Conservation (phyloP, 2,113 vertebrate species). For the Forbesichthys agassizii region DNA sequence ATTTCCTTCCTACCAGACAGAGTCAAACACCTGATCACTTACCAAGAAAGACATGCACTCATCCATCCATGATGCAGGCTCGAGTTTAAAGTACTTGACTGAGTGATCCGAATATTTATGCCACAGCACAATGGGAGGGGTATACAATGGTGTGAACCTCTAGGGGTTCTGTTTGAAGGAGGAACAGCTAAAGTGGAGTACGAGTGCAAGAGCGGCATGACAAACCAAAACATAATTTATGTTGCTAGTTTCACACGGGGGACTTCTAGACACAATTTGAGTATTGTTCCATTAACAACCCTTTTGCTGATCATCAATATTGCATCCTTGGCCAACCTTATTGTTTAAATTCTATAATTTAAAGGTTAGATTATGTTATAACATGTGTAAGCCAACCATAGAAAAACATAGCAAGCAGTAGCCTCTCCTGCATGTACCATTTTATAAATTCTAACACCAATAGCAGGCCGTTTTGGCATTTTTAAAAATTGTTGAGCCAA, state of each 20-base stretch:
- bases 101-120: too few relatives aligned
- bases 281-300: too few relatives aligned
- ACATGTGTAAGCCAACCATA: not conserved
- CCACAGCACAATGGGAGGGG: too few relatives aligned
- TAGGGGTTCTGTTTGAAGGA: too few relatives aligned
- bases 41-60: constrained; percentile 65
- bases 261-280: too few relatives aligned
- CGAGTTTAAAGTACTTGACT: constrained; percentile 3
- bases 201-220: too few relatives aligned
- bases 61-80: constrained; percentile 61
- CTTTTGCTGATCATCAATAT: constrained; percentile 45
- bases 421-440: constrained; percentile 32
- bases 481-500: constrained; percentile 58
- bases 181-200: too few relatives aligned
- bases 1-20: constrained; percentile 79
- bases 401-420: constrained; percentile 45
- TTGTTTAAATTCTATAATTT: constrained; percentile 5
- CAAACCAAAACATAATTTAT: too few relatives aligned
- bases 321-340: constrained; percentile 15
- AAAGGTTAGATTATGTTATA: not conserved
- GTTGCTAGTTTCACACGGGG: too few relatives aligned
- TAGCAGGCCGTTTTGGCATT: constrained; percentile 50
- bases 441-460: constrained; percentile 54
- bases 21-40: constrained; percentile 75
- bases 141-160: too few relatives aligned